Evolutionary conservation across 2,113 vertebrate species (phyloP).

Genomic region (Dicaeum eximium): DNA sequence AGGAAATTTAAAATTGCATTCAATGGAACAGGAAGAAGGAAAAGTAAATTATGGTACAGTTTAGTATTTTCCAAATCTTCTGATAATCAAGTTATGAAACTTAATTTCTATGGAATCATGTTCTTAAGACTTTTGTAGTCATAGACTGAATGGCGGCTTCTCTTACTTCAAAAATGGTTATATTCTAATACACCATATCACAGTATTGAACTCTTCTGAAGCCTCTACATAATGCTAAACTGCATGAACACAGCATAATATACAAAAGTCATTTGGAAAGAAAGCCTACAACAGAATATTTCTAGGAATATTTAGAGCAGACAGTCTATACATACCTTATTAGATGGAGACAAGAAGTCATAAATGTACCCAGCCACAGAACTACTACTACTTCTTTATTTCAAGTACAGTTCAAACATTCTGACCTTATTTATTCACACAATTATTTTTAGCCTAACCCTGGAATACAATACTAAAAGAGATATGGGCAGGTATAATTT

Average conservation of each 20-base stretch:
- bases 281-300: not conserved
- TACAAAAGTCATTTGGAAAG: not conserved
- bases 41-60: not conserved
- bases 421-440: not conserved
- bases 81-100: not conserved
- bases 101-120: not conserved
- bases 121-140: not conserved
- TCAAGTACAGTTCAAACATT: not conserved
- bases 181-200: not conserved
- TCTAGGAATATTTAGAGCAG: not conserved
- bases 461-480: not conserved
- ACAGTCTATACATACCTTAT: not conserved
- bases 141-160: not conserved
- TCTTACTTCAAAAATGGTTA: not conserved
- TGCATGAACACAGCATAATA: not conserved
- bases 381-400: not conserved
- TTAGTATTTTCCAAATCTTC: not conserved
- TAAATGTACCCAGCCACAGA: not conserved
- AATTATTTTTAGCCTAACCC: not conserved
- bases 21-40: not conserved
- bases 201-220: not conserved
- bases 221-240: not conserved
- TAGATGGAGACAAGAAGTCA: not conserved
- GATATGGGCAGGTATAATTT: not conserved
- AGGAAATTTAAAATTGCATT: constrained; percentile 7